Percentiles rank a stretch among this genome's conserved stretches.
These are phyloP conservation scores for Scolopax rusticola DNA, from an alignment of 2,797 vertebrate genomes.

Conservation along the genomic window DNA sequence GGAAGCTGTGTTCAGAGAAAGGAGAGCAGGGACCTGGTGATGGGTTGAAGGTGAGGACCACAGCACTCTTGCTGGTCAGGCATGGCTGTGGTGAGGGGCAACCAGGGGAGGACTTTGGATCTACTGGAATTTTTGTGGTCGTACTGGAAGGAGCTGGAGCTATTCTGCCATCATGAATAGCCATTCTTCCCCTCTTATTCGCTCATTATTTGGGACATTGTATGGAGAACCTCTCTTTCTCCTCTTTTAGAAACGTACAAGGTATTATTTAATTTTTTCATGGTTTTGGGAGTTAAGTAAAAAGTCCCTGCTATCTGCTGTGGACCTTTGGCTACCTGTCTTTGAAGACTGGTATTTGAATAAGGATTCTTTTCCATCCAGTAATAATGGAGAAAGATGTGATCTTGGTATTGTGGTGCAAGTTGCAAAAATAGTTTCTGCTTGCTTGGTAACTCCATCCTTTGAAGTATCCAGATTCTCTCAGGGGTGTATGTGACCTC, in stretches of 20 bases:
- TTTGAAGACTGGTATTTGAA: background rate
- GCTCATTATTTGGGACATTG: background rate
- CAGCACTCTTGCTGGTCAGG: background rate
- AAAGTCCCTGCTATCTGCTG: background rate
- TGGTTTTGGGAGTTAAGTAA: background rate
- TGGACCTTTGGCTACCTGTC: background rate
- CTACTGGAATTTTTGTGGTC: background rate
- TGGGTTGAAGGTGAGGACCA: background rate
- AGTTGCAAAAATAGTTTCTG: constrained; percentile 57
- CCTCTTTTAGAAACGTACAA: background rate
- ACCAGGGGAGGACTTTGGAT: background rate
- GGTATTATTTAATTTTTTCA: background rate
- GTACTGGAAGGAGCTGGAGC: background rate
- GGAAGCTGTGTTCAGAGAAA: background rate
- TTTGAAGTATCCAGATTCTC: constrained; percentile 66
- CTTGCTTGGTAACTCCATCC: constrained; percentile 58
- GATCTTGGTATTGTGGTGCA: constrained; percentile 38
- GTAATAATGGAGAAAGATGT: constrained; percentile 9
- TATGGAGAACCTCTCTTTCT: background rate
- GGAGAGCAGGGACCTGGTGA: background rate
- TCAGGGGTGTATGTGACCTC: constrained; percentile 67
- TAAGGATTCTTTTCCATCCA: constrained; percentile 31
- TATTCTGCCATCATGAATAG: background rate
- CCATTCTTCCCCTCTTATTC: background rate
- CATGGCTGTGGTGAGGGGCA: fast-evolving